Evolutionary conservation across 2,113 vertebrate species (phyloP), one percentile per base, ranked within the genome.

Genomic region (Siniperca knerii): DNA sequence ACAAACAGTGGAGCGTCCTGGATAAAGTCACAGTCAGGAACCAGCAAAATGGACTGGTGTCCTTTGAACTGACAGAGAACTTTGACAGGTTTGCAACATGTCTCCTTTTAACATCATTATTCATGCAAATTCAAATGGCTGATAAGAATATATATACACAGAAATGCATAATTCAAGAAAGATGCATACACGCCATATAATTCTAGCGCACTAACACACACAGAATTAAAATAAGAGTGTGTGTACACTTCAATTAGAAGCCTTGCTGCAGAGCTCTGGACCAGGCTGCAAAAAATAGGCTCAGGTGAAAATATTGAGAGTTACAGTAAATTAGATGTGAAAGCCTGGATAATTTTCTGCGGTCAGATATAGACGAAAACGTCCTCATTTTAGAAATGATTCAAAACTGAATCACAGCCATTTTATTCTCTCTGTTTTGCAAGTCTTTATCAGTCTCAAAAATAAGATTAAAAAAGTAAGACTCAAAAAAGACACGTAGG

Each of bases 41-140:
- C 73, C 58, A 91, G 77, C 93, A 90, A 73, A 97, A 94, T 2
- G 96, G 97, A 18, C 93, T 97, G 81, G 95, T 97, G 78, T 96
- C 96, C 25, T 97, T 98, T 92, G 95, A 98, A 88, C n/a, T 98
- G 68, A 78, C 64, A 0, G 94, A 97, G 78, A 96, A 94, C 83
- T 92, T 96, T 85, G 96, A 98, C 78, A 97, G 96, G 97, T 97
- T 44, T 42, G 85, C 9, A 61, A 21, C 16, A 35, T 0, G 1
- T 62, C 62, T 48, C 37, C 21, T 18, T 42, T 9, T n/a, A 23
- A 60, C 67, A 13, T 6, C 25, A 50, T 25, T 0, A 23, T 2
- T 12, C 25, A 8, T 46, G n/a, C 48, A 4, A 67, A 60, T 74
- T 4, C 0, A 46, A 20, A 72, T 21, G 8, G 16, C 48, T 40